Evolutionary conservation across 2,797 vertebrate species (phyloP).

Genomic region (Dendrocincla tyrannina): DNA sequence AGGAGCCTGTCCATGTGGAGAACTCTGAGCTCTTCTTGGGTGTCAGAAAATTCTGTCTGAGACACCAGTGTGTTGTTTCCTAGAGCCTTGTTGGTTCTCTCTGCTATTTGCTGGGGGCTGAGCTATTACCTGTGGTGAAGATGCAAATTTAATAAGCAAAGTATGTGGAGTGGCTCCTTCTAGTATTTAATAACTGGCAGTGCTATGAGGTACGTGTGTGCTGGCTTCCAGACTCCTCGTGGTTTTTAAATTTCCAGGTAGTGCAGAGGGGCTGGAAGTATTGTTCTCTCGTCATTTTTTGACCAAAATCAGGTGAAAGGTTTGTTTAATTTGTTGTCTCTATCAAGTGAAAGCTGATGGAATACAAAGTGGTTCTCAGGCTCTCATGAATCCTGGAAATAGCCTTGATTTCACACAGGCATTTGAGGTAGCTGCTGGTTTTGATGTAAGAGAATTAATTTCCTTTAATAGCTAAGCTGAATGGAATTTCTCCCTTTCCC

Average conservation of each 20-base stretch:
- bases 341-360: background rate
- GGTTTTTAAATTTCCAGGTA: background rate
- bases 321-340: background rate
- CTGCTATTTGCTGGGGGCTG: background rate
- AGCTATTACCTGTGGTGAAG: background rate
- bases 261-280: background rate
- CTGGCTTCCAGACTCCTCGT: background rate
- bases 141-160: slow-evolving; percentile 6
- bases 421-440: background rate
- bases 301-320: background rate
- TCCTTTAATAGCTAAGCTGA: background rate
- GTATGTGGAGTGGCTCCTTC: background rate
- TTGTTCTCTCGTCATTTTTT: background rate
- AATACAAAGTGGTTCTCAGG: background rate
- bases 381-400: background rate
- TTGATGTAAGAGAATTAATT: background rate
- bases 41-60: background rate
- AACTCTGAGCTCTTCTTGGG: background rate
- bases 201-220: background rate
- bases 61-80: background rate
- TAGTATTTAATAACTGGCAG: background rate
- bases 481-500: background rate
- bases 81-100: background rate
- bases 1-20: background rate
- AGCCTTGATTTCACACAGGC: background rate